Evolutionary conservation across 2,888 invertebrate species (phyloP), one percentile per base, ranked within the genome.

Genomic region (Nebria brevicollis): DNA sequence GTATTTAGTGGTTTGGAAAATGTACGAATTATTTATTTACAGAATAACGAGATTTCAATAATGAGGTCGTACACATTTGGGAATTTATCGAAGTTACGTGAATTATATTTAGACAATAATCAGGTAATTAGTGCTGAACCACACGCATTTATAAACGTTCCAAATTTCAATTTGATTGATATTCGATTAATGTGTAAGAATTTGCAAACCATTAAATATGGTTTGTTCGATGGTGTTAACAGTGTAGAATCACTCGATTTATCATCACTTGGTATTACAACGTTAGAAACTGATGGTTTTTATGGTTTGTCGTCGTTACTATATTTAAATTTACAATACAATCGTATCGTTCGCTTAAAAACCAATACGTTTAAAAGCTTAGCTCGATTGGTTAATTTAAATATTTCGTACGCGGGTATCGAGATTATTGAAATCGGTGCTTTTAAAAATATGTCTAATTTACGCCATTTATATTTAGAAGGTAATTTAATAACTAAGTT

Each of bases 101-200:
- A 25, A n/a, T 26, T 77, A 54, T 72, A 34, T 26, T 72, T 77
- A 34, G 72, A 54, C 15, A 77, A 77, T 72, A 77, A 77, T 77
- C 72, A 70, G 13, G 72, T 77, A n/a, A 7, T 64, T 11, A 6
- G 26, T 6, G 64, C 64, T 64, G 77, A 77, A 34, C 77, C 77
- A 26, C 72, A 77, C 54, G 72, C 77, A 11, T 72, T 77, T 34
- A 43, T 25, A 15, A 72, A 77, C 26, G 54, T 77, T n/a, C 77
- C 72, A 34, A 54, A 64, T 15, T 15, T 72, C 13, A 72, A 34
- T 4, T 42, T 70, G 1, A 70, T 77, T 15, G 54, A 72, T 64
- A 54, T 77, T 13, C 70, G 26, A 13, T 11, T 15, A 34, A 10
- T 75, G 25, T 75, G 75, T n/a, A 11, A 8, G 13, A 8, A 75